Conservation (phyloP, 2,797 vertebrate genomes). For the Macroramphosus scolopax region DNA sequence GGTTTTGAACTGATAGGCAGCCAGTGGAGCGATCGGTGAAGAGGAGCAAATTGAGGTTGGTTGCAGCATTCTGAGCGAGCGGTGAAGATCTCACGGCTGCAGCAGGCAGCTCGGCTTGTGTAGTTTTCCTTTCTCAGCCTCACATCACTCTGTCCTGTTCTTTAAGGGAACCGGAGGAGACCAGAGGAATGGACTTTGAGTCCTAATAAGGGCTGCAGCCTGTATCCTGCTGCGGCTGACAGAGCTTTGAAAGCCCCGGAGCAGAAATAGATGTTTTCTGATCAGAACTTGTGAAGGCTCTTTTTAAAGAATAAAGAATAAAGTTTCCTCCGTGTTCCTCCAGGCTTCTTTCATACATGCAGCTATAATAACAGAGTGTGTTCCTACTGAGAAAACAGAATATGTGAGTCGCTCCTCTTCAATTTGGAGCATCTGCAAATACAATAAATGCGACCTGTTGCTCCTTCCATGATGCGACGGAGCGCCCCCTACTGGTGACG, state of each 20-base stretch:
- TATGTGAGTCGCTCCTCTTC: too few species aligned
- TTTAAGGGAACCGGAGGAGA: constrained; percentile 39
- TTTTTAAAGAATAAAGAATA: too few species aligned
- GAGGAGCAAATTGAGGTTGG: too few species aligned
- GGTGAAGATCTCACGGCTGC: constrained; percentile 50
- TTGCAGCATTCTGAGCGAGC: too few species aligned
- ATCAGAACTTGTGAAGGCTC: constrained; percentile 30
- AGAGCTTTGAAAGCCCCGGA: constrained; percentile 44
- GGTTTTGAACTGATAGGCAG: too few species aligned
- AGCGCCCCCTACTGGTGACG: too few species aligned
- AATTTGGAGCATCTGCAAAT: too few species aligned
- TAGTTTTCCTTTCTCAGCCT: constrained; percentile 24
- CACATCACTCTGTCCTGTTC: constrained; percentile 23
- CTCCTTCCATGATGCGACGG: too few species aligned
- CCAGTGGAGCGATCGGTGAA: too few species aligned
- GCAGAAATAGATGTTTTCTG: constrained; percentile 54
- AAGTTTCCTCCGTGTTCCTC: constrained; percentile 44
- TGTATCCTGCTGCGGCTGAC: constrained; percentile 34
- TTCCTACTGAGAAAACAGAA: too few species aligned
- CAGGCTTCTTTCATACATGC: constrained; percentile 36
- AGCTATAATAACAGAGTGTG: constrained; percentile 18
- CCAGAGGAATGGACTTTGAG: constrained; percentile 52
- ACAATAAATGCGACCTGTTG: too few species aligned
- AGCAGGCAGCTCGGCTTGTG: constrained; percentile 39
- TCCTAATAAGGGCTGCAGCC: constrained; percentile 30